A percentile compares a stretch with the other conserved stretches of the same genome.
Conservation (phyloP, 2,888 invertebrate species). For the Harmothoe impar region DNA sequence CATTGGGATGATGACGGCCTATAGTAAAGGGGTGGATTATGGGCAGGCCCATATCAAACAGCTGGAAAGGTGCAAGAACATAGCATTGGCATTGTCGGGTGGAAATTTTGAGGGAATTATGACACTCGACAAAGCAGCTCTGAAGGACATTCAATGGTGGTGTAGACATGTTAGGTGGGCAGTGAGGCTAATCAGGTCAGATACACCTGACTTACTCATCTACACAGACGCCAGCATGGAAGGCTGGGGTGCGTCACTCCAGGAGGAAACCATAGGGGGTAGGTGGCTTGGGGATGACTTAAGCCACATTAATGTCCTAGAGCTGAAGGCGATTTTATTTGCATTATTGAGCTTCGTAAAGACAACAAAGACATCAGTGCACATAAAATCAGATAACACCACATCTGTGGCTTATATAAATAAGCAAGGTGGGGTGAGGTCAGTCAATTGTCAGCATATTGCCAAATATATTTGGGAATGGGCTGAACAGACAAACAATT, state of each 20-base stretch:
- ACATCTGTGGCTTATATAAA: not conserved
- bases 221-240: not conserved
- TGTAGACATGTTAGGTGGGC: not conserved
- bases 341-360: not conserved
- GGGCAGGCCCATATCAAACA: not conserved
- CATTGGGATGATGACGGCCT: not conserved
- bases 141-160: not conserved
- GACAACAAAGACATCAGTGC: not conserved
- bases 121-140: not conserved
- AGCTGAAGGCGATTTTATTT: not conserved
- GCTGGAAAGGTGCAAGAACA: not conserved
- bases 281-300: not conserved
- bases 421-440: not conserved
- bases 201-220: not conserved
- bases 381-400: not conserved
- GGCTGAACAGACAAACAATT: not conserved
- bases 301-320: not conserved
- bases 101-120: not conserved
- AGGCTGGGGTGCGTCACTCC: not conserved
- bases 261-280: not conserved
- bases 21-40: not conserved
- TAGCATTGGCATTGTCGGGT: not conserved
- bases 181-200: too few relatives aligned
- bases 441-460: not conserved
- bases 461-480: conserved; percentile 6